Conservation (phyloP, 2,797 vertebrate species). For the Eleutherodactylus coqui region DNA sequence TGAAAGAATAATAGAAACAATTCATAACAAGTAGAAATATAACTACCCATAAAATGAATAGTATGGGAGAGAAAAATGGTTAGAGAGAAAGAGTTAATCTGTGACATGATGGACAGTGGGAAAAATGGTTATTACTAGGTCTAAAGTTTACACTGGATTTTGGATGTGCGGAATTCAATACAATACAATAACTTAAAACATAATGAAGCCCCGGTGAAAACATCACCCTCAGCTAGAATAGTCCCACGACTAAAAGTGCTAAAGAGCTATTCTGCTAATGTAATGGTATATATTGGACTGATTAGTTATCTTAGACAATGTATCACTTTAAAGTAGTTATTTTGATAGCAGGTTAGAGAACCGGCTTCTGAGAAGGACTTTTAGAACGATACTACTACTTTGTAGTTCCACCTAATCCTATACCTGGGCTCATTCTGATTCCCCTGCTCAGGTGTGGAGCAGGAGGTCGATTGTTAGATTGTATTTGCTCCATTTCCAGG, state of each 20-base stretch:
- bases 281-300: neutral
- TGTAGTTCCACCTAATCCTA: neutral
- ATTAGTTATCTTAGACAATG: neutral
- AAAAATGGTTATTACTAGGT: neutral
- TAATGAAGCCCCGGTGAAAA: neutral
- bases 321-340: neutral
- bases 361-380: neutral
- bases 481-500: neutral
- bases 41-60: neutral
- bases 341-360: neutral
- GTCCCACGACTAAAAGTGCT: neutral
- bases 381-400: neutral
- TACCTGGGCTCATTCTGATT: neutral
- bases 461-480: neutral
- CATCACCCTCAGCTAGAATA: neutral
- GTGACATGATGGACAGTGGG: neutral
- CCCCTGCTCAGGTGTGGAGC: neutral
- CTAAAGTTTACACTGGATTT: neutral
- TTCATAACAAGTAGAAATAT: neutral
- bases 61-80: neutral
- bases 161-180: neutral
- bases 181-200: neutral
- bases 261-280: neutral
- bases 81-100: conserved; percentile 9
- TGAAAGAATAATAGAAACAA: conserved; percentile 67